Percentiles rank a stretch among this genome's conserved stretches.
These are phyloP conservation scores for Cantharis flavilabris DNA, from an alignment of 2,888 invertebrate species.

Conservation along the genomic window DNA sequence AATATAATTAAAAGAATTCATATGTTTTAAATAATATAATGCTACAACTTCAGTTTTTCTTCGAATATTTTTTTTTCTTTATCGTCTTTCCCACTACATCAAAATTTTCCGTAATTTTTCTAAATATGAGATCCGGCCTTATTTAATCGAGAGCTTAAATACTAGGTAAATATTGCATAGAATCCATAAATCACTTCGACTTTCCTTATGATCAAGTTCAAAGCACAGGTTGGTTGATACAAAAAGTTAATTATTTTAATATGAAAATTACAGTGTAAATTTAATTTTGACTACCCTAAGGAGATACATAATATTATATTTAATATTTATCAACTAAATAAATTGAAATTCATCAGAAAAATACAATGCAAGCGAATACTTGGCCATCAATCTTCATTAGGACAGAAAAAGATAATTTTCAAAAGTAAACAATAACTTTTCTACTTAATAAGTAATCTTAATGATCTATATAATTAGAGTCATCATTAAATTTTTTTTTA, in stretches of 20 bases:
- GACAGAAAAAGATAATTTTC: background rate
- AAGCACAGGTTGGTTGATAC: background rate
- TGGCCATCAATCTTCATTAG: background rate
- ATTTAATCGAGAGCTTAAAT: no score
- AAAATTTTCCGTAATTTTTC: no score
- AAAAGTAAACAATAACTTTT: slow-evolving; percentile 1
- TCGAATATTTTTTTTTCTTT: no score
- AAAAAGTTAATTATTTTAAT: background rate
- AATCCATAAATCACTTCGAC: background rate
- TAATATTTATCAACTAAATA: background rate
- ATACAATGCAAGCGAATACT: background rate
- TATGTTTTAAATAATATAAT: no score
- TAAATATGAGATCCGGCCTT: no score
- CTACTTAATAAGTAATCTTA: background rate
- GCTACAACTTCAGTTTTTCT: no score
- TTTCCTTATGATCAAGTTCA: background rate
- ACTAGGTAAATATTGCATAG: background rate
- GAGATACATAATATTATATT: background rate
- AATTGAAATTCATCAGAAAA: background rate
- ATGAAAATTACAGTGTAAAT: background rate
- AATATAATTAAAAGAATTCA: no score
- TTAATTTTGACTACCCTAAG: background rate
- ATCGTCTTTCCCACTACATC: no score
- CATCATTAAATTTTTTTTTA: background rate
- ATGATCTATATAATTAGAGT: background rate